Evolutionary conservation across 1,140 invertebrate species (phyloP).

Genomic region (Temnothorax longispinosus): DNA sequence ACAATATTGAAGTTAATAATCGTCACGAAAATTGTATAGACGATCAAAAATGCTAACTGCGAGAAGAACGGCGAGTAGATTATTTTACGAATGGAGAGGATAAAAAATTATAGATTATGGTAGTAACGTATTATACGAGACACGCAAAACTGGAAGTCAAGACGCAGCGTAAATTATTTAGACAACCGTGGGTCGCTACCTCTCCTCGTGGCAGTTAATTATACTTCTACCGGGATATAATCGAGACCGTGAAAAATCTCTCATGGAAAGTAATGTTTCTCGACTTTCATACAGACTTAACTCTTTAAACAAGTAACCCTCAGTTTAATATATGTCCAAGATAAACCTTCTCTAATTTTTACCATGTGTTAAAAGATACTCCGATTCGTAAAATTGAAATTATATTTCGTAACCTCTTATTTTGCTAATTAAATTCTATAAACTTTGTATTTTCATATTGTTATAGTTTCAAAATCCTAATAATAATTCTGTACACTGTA

Average conservation of each 20-base stretch:
- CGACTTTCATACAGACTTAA: slow-evolving; percentile 24
- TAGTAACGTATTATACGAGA: slow-evolving; percentile 52
- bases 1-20: not conserved
- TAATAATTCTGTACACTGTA: not conserved
- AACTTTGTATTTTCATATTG: not conserved
- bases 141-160: slow-evolving; percentile 49
- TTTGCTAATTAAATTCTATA: not conserved
- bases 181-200: slow-evolving; percentile 61
- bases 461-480: not conserved
- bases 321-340: slow-evolving; percentile 29
- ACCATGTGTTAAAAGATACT: slow-evolving; percentile 10
- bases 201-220: slow-evolving; percentile 68
- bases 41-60: not conserved
- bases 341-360: slow-evolving; percentile 35
- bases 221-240: slow-evolving; percentile 71
- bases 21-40: not conserved
- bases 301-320: slow-evolving; percentile 18
- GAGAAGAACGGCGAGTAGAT: not conserved
- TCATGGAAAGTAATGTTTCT: slow-evolving; percentile 63
- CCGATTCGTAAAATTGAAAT: not conserved
- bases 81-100: slow-evolving; percentile 13
- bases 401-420: not conserved
- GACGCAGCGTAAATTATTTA: slow-evolving; percentile 74
- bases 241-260: slow-evolving; percentile 63
- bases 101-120: slow-evolving; percentile 26